A percentile compares a stretch with the other conserved stretches of the same genome.
These are phyloP conservation scores for Manis javanica DNA, from an alignment of 2,797 vertebrate species.

Conservation along the genomic window DNA sequence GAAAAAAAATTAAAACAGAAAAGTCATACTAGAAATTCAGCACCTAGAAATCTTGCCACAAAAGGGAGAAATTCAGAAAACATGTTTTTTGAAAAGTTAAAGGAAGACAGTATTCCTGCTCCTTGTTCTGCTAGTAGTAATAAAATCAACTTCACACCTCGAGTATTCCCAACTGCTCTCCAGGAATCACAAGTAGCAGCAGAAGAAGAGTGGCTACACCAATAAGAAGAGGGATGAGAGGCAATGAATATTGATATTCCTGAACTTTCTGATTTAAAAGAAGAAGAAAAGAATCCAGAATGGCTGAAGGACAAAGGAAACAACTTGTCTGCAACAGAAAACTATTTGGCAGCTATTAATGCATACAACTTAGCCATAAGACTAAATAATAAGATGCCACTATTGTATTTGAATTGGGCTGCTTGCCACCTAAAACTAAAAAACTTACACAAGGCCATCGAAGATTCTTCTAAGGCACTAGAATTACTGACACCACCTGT, in stretches of 20 bases:
- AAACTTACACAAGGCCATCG: constrained; percentile 95
- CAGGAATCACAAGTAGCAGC: constrained; percentile 93
- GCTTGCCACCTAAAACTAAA: constrained; percentile 96
- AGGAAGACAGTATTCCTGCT: constrained; percentile 85
- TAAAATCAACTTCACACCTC: constrained; percentile 92
- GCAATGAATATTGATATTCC: constrained; percentile 86
- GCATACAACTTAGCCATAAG: constrained; percentile 93
- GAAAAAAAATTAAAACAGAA: constrained; percentile 63
- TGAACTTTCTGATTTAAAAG: constrained; percentile 91
- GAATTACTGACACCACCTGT: constrained; percentile 93
- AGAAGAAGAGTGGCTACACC: constrained; percentile 96
- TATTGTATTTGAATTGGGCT: constrained; percentile 94
- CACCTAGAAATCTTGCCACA: constrained; percentile 47
- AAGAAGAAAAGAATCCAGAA: constrained; percentile 94
- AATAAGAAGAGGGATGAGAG: constrained; percentile 92
- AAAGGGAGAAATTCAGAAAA: constrained; percentile 77
- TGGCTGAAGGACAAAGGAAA: constrained; percentile 98
- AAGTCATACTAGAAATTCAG: constrained; percentile 42
- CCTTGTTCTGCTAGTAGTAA: constrained; percentile 90
- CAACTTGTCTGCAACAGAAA: constrained; percentile 91
- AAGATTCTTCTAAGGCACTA: constrained; percentile 95
- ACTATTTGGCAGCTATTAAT: constrained; percentile 93
- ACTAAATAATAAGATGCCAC: constrained; percentile 90
- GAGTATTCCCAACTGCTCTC: constrained; percentile 94
- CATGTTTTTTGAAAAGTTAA: constrained; percentile 86